Conservation (phyloP, 2,797 vertebrate genomes). For the Poeciliopsis infans region DNA sequence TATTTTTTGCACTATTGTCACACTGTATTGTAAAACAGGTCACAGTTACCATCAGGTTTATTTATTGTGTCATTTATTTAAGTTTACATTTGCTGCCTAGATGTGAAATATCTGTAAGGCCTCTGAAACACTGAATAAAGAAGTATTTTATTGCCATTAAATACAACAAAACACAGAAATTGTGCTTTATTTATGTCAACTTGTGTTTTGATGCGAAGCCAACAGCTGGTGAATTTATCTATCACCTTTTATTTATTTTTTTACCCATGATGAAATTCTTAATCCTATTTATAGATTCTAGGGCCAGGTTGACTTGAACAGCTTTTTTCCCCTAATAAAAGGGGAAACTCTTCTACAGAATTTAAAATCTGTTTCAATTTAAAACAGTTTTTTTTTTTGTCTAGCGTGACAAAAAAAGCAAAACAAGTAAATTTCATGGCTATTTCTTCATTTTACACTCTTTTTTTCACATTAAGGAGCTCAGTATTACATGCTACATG, state of each 20-base stretch:
- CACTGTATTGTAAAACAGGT: conserved; percentile 53
- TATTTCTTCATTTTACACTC: background rate
- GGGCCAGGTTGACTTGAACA: background rate
- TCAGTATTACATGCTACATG: background rate
- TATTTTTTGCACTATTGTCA: conserved; percentile 63
- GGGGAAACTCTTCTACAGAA: background rate
- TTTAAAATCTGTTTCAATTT: background rate
- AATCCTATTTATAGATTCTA: background rate
- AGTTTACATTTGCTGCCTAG: conserved; percentile 65
- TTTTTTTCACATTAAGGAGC: conserved; percentile 4
- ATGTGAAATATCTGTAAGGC: conserved; percentile 49
- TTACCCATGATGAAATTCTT: no score
- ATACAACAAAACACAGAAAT: conserved; percentile 1
- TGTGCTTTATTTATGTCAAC: conserved; percentile 48
- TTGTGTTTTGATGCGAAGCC: conserved; percentile 4
- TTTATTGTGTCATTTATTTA: conserved; percentile 62
- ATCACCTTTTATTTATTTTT: no score
- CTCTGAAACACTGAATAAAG: conserved; percentile 61
- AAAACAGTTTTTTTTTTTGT: no score
- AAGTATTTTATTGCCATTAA: conserved; percentile 53
- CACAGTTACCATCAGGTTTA: conserved; percentile 49
- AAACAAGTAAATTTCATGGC: background rate
- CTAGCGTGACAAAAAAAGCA: background rate
- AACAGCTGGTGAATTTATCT: no score
- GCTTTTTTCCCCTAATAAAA: background rate